These are phyloP conservation scores for Branchinecta lynchi DNA, from an alignment of 1,140 invertebrate species.

Conservation along the genomic window DNA sequence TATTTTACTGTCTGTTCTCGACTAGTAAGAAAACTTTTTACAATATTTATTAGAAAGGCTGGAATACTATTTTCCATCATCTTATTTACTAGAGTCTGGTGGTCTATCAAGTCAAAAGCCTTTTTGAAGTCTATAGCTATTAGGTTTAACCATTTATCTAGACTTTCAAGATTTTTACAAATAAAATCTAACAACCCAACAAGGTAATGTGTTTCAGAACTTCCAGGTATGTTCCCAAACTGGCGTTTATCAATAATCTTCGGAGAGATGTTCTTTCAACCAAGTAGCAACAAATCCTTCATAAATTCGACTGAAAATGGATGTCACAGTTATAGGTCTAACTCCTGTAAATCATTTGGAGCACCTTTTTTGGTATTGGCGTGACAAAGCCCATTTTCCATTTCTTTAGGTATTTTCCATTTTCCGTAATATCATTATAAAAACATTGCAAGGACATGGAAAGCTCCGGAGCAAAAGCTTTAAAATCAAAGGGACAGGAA, in stretches of 20 bases:
- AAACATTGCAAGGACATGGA: not conserved
- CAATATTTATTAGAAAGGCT: not conserved
- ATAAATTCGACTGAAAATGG: not conserved
- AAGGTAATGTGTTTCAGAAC: not conserved
- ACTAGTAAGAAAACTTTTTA: not conserved
- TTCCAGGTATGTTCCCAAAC: not conserved
- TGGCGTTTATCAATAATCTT: not conserved
- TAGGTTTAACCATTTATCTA: not conserved
- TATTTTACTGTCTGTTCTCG: not conserved
- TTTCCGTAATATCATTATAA: not conserved
- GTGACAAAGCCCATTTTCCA: not conserved
- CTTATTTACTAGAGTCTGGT: not conserved
- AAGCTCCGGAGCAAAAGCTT: not conserved
- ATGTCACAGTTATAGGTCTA: not conserved
- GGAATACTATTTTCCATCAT: not conserved
- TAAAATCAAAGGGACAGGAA: not conserved
- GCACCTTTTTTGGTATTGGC: not conserved
- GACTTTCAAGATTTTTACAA: not conserved
- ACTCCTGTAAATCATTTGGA: not conserved
- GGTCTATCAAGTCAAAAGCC: not conserved
- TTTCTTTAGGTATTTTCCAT: not conserved
- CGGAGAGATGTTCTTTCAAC: not conserved
- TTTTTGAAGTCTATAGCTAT: not conserved
- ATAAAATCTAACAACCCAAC: not conserved
- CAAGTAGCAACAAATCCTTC: not conserved